Base-by-base conservation (phyloP, 2,113 vertebrate genomes). In the Cygnus buccinator region DNA sequence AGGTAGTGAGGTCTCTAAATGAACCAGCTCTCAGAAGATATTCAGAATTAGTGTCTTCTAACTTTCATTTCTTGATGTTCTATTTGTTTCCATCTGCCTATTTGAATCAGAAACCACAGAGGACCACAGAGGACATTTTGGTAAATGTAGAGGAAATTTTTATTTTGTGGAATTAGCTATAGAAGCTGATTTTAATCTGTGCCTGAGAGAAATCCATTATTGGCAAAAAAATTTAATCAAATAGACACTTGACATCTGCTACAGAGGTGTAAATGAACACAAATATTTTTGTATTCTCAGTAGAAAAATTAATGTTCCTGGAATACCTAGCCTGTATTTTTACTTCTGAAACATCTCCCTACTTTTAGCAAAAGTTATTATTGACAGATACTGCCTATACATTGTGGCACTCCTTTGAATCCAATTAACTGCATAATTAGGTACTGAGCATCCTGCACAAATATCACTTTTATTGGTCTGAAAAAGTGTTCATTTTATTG, bases 211-310 rank as follows among this genome's bases (percentile, higher is more conserved):
- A 92, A 81, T 70, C 44, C 74, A 62, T 92, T 87, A 79, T 43
- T 95, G 70, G 73, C 58, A 58, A 85, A 74, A 28, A 91, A 70
- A 89, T 93, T 95, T 91, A 82, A 89, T 96, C 70, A 82, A 31
- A 41, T 57, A 18, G n/a, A n/a, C 37, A 54, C 61, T 66, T 79
- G 62, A 65, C 54, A 84, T 79, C 83, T 92, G 73, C 41, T 82
- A 50, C 22, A 91, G 77, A 84, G 66, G 50, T 70, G 57, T 19
- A 79, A 83, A 95, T 23, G 44, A 62, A 28, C 57, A 61, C 61
- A 90, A 95, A 94, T 96, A 91, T 82, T 95, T 92, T 76, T 96
- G 48, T 75, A 72, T 86, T 87, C 65, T 95, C 26, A 39, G 41
- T 58, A 72, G 92, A 87, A 90, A 89, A 94, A 87, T 16, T 79